Evolutionary conservation across 2,888 invertebrate genomes (phyloP), one percentile per base, ranked within the genome.

Genomic region (Pristionchus japonicus): DNA sequence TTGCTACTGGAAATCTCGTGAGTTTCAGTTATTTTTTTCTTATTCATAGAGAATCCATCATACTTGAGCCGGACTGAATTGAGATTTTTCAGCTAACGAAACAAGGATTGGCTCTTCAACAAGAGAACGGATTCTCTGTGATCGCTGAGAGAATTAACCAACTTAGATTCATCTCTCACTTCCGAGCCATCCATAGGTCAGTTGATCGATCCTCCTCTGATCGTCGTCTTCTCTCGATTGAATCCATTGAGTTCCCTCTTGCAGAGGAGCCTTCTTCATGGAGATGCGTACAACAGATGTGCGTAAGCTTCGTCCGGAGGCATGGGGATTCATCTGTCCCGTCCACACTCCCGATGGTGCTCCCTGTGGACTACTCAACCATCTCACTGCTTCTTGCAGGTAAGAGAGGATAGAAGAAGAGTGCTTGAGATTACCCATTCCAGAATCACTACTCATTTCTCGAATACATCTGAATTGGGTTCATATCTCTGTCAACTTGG

Each of bases 261-360:
- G 99, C 95, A 96, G 99, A 94, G 99, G 99, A 7, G 96, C 98
- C 0, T 98, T 97, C 95, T 99, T 99, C 95, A 94, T 92, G 95
- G 97, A 97, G 94, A 98, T 98, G 97, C 96, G 98, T 89, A 98
- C 98, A 3, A 98, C 99, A 0, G 97, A 98, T 94, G 98, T 97
- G 0, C 96, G 99, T 15, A 94, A 98, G 95, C 95, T 99, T 91
- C 95, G 98, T 70, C 98, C 99, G 0, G 99, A 99, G 95, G 98
- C 98, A 64, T 99, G 98, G 98, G 99, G 99, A 87, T 99, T 99
- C 95, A 97, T 99, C 94, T 99, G 99, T 94, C 99, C 99, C 0
- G 99, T 99, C 0, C 98, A 99, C 95, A 93, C 93, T 80, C 99
- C 99, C 70, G 99, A 99, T 95, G 99, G 99, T 0, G 96, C 97